Conservation (phyloP, 2,797 vertebrate species). For the Garrulus glandarius region DNA sequence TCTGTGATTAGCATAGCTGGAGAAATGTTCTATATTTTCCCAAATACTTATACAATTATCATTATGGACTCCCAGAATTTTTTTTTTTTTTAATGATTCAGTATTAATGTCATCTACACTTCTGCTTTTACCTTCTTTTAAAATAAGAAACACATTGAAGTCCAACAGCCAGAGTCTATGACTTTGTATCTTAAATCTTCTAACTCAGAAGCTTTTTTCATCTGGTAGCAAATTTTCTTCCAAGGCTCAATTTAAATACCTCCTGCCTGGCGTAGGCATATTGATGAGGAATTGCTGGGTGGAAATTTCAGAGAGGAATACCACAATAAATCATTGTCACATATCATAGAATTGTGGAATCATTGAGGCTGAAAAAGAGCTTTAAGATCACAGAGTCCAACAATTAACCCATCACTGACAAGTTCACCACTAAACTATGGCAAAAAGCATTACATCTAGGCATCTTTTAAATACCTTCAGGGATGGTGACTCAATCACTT, state of each 20-base stretch:
- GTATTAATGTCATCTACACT: neutral
- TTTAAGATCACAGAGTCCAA: neutral
- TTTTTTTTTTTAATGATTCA: neutral
- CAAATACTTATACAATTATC: neutral
- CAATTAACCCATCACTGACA: neutral
- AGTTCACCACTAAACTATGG: neutral
- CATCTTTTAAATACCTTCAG: neutral
- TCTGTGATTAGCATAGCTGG: neutral
- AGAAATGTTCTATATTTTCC: neutral
- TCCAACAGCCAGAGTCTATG: neutral
- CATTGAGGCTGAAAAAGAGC: neutral
- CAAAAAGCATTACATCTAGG: neutral
- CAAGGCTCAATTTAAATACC: neutral
- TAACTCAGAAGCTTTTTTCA: neutral
- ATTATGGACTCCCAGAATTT: neutral
- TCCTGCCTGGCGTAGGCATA: neutral
- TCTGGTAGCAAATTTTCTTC: neutral
- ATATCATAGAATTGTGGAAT: neutral
- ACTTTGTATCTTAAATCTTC: neutral
- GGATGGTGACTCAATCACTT: accelerated
- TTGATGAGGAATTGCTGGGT: neutral
- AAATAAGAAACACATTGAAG: neutral
- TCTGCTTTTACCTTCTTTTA: neutral
- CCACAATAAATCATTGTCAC: neutral
- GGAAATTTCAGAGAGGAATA: neutral